phyloP scores from a whole-genome alignment of 2,888 invertebrate genomes.

The Drosophila falleni region DNA sequence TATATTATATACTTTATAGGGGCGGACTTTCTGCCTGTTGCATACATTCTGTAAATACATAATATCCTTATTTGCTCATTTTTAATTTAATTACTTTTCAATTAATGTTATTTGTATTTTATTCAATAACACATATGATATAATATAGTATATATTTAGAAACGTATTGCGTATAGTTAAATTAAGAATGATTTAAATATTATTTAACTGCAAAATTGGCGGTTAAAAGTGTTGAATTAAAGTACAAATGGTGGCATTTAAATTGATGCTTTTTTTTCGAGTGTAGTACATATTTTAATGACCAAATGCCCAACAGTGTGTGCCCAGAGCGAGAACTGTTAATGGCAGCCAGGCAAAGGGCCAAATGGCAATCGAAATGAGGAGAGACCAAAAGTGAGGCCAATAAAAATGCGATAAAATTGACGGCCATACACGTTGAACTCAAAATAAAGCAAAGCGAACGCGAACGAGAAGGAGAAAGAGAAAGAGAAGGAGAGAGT shows the following conservation, averaged over 20 bases:
- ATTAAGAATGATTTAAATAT: no score
- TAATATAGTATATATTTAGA: no score
- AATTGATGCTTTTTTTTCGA: background rate
- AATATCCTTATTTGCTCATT: no score
- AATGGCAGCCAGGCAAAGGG: conserved; percentile 56
- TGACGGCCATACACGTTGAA: conserved; percentile 58
- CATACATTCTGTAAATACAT: no score
- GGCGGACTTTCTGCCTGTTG: no score
- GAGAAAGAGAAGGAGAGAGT: background rate
- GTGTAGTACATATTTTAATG: conserved; percentile 74
- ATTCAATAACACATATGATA: no score
- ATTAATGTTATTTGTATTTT: no score
- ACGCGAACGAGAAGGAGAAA: background rate
- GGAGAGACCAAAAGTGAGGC: conserved; percentile 76
- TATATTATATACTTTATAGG: no score
- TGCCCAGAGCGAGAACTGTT: conserved; percentile 55
- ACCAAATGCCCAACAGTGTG: conserved; percentile 47
- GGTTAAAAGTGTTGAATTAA: background rate
- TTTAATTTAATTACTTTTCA: no score
- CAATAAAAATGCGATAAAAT: conserved; percentile 82
- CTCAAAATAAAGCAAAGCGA: conserved; percentile 14
- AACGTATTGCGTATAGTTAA: no score
- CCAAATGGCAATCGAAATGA: conserved; percentile 60
- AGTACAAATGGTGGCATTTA: background rate
- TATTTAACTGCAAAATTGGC: no score